Base-by-base conservation (phyloP, 2,797 vertebrate genomes). In the Hephaestus fuliginosus region DNA sequence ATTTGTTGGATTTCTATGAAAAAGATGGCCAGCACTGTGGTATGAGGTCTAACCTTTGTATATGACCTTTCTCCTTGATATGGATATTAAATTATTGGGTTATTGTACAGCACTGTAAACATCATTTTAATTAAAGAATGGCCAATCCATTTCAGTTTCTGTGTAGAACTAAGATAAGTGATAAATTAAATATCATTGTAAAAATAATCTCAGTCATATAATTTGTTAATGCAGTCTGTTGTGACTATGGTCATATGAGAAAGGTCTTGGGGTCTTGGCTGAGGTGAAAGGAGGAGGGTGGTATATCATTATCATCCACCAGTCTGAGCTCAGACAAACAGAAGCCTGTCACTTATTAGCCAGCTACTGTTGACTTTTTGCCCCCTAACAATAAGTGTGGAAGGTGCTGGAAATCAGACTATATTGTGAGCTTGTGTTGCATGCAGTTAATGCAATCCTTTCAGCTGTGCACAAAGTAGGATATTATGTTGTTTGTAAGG, bases 291-390 rank as follows among this genome's bases (percentile, higher is more conserved):
- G 65, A 72, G 69, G 36, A 22, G 17, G 36, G 20, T 17, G 51
- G 11, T 48, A 46, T 79, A 44, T 63, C 53, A 52, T 62, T 60
- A 78, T 86, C 86, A 43, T 28, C 15, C 55, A 62, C 69, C 53
- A 28, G 46, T 63, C 53, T 76, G 61, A 64, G 18, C n/a, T 12
- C 9, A 74, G 56, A 58, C 70, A 82, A 84, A 81, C 80, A 69
- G 51, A 15, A 68, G 56, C 57, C 36, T 57, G 79, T 84, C 74
- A 86, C 25, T 80, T 33, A 90, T 86, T 79, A 69, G 41, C 66
- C n/a, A 12, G 70, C 73, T 63, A 57, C 82, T 80, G 84, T 80
- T 80, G 56, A 80, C 83, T 76, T 28, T 52, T n/a, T 20, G 76
- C 62, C 43, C 61, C 36, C 53, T 62, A 33, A 58, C 63, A 22